These are phyloP conservation scores for Crossoptilon crossoptilon DNA, from an alignment of 2,797 vertebrate species.

Conservation along the genomic window DNA sequence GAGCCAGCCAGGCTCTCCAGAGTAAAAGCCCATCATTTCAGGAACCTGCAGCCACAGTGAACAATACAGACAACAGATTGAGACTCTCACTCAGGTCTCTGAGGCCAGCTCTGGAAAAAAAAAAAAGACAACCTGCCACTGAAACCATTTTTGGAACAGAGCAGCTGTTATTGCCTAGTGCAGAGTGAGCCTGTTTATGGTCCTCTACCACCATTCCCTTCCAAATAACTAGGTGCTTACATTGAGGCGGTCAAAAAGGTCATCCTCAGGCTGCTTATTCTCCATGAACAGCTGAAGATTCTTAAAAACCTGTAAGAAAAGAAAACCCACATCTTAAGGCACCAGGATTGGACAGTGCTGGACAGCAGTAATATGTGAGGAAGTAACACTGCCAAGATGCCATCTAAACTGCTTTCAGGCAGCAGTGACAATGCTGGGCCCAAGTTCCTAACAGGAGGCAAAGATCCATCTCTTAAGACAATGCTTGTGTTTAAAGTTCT, in stretches of 20 bases:
- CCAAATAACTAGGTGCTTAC: constrained; percentile 77
- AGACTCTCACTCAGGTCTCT: neutral
- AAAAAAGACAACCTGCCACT: neutral
- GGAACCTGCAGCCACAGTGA: constrained; percentile 24
- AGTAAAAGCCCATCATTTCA: neutral
- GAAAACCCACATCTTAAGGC: neutral
- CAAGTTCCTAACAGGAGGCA: neutral
- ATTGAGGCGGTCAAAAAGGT: constrained; percentile 96
- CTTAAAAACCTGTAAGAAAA: constrained; percentile 90
- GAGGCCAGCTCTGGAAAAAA: neutral
- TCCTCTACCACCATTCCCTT: neutral
- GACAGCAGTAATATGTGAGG: neutral
- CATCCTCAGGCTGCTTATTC: constrained; percentile 96
- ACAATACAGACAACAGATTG: neutral
- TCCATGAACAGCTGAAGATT: constrained; percentile 98
- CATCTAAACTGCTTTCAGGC: neutral
- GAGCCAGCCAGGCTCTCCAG: neutral
- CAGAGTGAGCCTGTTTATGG: neutral
- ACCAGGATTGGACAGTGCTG: neutral
- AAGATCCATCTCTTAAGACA: neutral
- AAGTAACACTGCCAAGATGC: neutral
- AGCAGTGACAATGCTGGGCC: neutral
- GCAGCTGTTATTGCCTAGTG: neutral
- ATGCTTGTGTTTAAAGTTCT: neutral
- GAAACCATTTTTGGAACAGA: neutral